A percentile compares a stretch with the other conserved stretches of the same genome.
phyloP scores from a whole-genome alignment of 2,888 invertebrate species.

The Heterodera filipjevi region DNA sequence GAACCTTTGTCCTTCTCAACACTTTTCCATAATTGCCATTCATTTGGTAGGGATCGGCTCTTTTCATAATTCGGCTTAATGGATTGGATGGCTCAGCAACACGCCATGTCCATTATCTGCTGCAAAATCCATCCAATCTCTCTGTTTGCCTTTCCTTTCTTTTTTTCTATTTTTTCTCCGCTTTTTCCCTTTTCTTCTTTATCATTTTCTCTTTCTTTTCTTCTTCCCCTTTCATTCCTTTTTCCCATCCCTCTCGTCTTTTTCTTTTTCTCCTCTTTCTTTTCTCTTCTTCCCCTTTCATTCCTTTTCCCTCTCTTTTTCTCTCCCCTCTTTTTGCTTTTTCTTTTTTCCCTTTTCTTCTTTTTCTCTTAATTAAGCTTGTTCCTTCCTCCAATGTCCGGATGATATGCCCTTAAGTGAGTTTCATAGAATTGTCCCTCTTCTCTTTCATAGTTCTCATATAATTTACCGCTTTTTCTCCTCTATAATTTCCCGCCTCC shows the following conservation, averaged over 20 bases:
- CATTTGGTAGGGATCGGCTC: neutral
- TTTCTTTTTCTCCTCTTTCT: neutral
- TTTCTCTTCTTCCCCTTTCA: neutral
- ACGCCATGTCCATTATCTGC: no score
- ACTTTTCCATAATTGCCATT: neutral
- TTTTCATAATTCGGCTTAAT: neutral
- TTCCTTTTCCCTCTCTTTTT: neutral
- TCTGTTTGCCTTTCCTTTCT: no score
- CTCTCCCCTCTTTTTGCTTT: neutral
- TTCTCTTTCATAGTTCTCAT: neutral
- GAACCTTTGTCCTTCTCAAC: neutral
- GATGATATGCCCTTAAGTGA: slow-evolving; percentile 8
- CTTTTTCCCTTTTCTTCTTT: no score
- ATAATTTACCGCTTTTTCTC: neutral
- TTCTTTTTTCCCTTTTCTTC: neutral
- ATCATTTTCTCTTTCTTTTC: no score
- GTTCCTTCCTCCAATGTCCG: neutral
- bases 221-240: no score
- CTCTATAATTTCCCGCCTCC: neutral
- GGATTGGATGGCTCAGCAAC: neutral
- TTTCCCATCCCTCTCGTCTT: neutral
- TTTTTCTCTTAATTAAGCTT: neutral
- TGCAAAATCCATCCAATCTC: no score
- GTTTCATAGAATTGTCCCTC: neutral
- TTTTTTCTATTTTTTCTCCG: no score